Percentiles rank a stretch among this genome's conserved stretches.
Conservation (phyloP, 2,888 invertebrate species). For the Heliconius hortense region DNA sequence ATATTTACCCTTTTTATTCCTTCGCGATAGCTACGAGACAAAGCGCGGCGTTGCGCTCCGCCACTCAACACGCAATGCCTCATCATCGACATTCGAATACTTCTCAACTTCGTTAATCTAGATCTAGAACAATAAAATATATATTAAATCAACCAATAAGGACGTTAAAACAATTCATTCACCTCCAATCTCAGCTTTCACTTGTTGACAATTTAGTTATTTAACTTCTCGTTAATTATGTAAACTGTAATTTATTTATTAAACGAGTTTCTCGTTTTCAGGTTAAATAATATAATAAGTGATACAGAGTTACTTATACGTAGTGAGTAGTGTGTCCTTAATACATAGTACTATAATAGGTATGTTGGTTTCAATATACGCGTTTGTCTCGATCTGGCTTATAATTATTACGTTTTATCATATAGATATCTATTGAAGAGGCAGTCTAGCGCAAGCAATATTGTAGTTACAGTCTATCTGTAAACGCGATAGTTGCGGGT, state of each 20-base stretch:
- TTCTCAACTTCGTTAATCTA: not conserved
- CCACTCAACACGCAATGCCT: not conserved
- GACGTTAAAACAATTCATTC: not conserved
- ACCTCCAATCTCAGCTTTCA: not conserved
- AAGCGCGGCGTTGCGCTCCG: not conserved
- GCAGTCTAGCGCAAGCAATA: too few species aligned
- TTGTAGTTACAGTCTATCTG: too few species aligned
- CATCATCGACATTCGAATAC: not conserved
- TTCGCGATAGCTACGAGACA: too few species aligned
- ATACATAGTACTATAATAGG: not conserved
- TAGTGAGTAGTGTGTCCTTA: not conserved
- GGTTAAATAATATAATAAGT: not conserved
- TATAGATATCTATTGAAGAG: too few species aligned
- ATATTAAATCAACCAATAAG: not conserved
- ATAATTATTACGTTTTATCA: too few species aligned
- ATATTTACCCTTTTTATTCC: not conserved
- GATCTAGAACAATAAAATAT: not conserved
- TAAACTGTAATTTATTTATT: not conserved
- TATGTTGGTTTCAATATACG: not conserved
- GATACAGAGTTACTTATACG: not conserved
- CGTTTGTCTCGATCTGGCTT: not conserved
- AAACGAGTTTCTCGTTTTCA: constrained; percentile 6
- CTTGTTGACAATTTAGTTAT: constrained; percentile 1
- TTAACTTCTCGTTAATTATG: constrained; percentile 1
- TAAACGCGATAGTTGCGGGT: not conserved